A percentile compares a stretch with the other conserved stretches of the same genome.
phyloP scores from a whole-genome alignment of 35 echinoderm and acorn worm genomes.

The Diadema setosum region DNA sequence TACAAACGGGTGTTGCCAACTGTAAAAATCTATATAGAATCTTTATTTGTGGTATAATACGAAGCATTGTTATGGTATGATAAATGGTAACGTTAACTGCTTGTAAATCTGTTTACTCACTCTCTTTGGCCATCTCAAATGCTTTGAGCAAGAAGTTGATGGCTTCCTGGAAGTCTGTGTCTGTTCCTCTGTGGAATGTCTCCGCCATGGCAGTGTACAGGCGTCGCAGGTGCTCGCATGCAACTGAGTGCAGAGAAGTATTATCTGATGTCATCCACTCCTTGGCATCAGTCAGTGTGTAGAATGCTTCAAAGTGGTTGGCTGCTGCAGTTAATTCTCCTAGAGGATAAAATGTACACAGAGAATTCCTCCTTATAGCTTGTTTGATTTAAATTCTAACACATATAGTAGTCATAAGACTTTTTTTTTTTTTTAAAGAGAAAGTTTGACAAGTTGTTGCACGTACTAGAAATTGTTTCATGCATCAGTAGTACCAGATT shows the following conservation, averaged over 20 bases:
- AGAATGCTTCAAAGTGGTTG: conserved; percentile 86
- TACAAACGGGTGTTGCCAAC: too few relatives aligned
- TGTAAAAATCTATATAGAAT: too few relatives aligned
- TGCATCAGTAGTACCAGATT: too few relatives aligned
- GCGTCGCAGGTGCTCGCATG: conserved; percentile 89
- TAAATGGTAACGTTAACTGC: too few relatives aligned
- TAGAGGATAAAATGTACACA: conserved; percentile 33
- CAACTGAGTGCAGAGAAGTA: conserved; percentile 57
- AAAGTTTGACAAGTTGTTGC: too few relatives aligned
- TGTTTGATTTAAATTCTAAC: too few relatives aligned
- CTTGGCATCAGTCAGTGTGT: conserved; percentile 40
- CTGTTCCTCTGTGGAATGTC: conserved; percentile 31
- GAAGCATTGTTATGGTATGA: too few relatives aligned
- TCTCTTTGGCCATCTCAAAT: conserved; percentile 98
- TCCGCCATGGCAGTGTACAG: conserved; percentile 92
- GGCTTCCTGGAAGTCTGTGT: conserved; percentile 56
- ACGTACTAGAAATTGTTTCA: too few relatives aligned
- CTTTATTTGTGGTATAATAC: too few relatives aligned
- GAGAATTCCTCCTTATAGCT: too few relatives aligned
- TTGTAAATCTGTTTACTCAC: conserved; percentile 80
- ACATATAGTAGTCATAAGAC: too few relatives aligned
- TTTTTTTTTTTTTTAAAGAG: too few relatives aligned
- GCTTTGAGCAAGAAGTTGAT: conserved; percentile 83
- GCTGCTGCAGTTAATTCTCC: conserved; percentile 64
- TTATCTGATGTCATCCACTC: conserved; percentile 71